Evolutionary conservation across 2,113 vertebrate genomes (phyloP).

Genomic region (Pavo muticus): DNA sequence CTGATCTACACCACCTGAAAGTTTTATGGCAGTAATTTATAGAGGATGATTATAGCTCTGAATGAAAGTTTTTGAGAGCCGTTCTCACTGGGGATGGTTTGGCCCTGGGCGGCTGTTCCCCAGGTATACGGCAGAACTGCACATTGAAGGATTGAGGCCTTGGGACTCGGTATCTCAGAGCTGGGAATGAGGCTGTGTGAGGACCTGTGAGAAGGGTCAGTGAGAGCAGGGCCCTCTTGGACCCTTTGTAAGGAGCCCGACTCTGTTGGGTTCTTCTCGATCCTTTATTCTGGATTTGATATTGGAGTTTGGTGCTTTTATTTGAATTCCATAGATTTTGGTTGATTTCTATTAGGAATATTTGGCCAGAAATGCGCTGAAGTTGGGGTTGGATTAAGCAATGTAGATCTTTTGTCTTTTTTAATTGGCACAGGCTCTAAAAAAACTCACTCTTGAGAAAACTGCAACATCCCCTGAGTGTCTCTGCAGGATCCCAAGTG

Average conservation of each 20-base stretch:
- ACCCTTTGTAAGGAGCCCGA: background rate
- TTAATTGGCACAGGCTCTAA: background rate
- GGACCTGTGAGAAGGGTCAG: background rate
- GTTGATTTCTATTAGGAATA: background rate
- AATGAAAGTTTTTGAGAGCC: background rate
- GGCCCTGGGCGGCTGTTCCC: background rate
- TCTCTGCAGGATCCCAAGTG: background rate
- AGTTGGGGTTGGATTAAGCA: background rate
- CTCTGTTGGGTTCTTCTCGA: background rate
- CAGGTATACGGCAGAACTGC: fast-evolving
- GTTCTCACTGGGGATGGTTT: background rate
- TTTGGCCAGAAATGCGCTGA: background rate
- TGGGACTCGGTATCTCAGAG: background rate
- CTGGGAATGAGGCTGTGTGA: background rate
- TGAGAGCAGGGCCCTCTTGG: background rate
- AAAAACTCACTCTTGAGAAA: background rate
- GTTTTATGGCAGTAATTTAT: background rate
- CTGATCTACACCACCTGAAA: background rate
- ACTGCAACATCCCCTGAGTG: background rate
- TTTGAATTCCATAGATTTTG: background rate
- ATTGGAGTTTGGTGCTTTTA: background rate
- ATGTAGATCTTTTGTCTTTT: background rate
- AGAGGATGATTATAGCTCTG: slow-evolving; percentile 18
- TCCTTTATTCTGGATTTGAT: background rate
- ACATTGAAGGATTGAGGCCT: background rate